Percentiles rank a stretch among this genome's conserved stretches.
These are phyloP conservation scores for Tortricodes alternella DNA, from an alignment of 2,888 invertebrate species.

Conservation along the genomic window DNA sequence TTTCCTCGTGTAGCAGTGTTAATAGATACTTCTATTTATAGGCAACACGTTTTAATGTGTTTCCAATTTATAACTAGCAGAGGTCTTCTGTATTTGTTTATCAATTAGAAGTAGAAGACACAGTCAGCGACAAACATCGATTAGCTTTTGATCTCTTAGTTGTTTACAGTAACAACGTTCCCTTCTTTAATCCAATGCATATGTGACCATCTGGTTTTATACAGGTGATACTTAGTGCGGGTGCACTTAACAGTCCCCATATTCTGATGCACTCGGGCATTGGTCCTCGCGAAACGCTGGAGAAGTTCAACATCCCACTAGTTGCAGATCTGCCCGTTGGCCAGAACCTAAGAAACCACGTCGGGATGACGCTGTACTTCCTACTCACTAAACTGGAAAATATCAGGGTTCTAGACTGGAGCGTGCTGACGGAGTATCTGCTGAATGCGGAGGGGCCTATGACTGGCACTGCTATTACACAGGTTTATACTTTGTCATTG, in stretches of 20 bases:
- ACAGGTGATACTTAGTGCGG: conserved; percentile 83
- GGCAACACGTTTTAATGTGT: too few species aligned
- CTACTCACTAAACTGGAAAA: conserved; percentile 68
- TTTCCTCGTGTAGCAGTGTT: too few species aligned
- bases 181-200: too few species aligned
- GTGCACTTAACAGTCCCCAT: conserved; percentile 85
- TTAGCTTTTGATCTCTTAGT: too few species aligned
- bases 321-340: conserved; percentile 85
- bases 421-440: conserved; percentile 79
- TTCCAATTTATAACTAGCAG: too few species aligned
- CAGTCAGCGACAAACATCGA: too few species aligned
- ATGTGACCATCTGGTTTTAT: neutral
- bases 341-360: conserved; percentile 84
- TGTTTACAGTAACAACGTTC: too few species aligned
- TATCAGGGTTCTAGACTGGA: conserved; percentile 81
- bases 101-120: too few species aligned
- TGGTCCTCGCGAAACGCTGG: conserved; percentile 81
- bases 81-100: too few species aligned
- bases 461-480: conserved; percentile 38
- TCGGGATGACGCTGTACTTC: conserved; percentile 82
- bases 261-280: conserved; percentile 85
- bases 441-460: conserved; percentile 81
- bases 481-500: conserved; percentile 1
- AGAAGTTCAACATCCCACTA: conserved; percentile 74
- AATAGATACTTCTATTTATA: too few species aligned